Evolutionary conservation across 2,113 vertebrate genomes (phyloP), one percentile per base, ranked within the genome.

Genomic region (Percina caprodes): DNA sequence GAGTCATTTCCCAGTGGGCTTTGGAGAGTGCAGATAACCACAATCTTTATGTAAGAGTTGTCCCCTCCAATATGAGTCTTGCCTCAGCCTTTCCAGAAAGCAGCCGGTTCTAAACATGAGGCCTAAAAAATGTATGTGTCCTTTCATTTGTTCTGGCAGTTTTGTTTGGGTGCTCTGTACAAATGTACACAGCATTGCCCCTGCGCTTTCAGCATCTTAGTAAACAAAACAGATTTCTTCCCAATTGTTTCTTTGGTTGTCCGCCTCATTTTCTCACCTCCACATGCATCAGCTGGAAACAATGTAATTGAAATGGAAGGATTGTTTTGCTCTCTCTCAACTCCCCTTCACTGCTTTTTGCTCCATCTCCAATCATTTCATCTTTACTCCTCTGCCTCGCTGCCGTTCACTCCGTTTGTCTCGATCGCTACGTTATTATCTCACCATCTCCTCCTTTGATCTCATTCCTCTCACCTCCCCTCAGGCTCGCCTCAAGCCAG

Each of bases 401-500:
- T 21, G 11, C 33, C 33, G 16, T 21, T 49, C 52, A 16, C 51
- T 49, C n/a, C 42, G n/a, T n/a, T n/a, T 45, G 42, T 46, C 56
- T 48, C 24, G 0, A 23, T 19, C 6, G 1, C 45, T 42, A 18
- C 19, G 10, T 62, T 24, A 26, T 74, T 52, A 49, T 73, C 77
- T 77, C 85, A 9, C 48, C 26, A 15, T 62, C 72, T 95, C 95
- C 91, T 67, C 93, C 46, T 80, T 66, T 83, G 63, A 84, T 69
- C 63, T 63, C 66, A 69, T 51, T 74, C 48, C 58, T 58, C 69
- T 55, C 23, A 0, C 46, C 73, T 60, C 33, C 72, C 61, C 21
- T 76, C 81, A 93, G 98, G 98, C 72, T 95, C 96, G 2, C 98
- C 98, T 75, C 96, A 97, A 0, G 97, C 98, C 74, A 99, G 97